Evolutionary conservation across 2,113 vertebrate genomes (phyloP).

Genomic region (Elgaria multicarinata): DNA sequence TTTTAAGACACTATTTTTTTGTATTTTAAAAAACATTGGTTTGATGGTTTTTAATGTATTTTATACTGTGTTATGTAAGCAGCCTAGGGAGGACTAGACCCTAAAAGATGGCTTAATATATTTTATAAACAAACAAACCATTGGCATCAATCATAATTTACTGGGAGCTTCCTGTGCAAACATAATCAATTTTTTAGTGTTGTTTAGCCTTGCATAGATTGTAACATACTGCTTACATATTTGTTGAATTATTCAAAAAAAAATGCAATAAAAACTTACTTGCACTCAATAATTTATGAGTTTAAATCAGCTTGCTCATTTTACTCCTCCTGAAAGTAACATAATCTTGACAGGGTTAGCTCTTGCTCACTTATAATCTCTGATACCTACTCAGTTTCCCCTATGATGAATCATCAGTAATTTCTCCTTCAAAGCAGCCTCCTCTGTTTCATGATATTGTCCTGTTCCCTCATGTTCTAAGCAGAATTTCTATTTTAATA

Average conservation of each 20-base stretch:
- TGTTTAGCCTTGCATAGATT: background rate
- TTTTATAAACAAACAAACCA: background rate
- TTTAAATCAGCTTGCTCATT: background rate
- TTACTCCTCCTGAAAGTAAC: background rate
- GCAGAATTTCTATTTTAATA: conserved; percentile 6
- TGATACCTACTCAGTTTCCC: background rate
- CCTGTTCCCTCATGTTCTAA: conserved; percentile 22
- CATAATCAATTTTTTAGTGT: background rate
- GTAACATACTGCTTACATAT: background rate
- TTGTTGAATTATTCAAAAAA: background rate
- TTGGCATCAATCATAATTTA: background rate
- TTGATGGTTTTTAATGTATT: no score
- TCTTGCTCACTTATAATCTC: background rate
- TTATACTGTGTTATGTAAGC: no score
- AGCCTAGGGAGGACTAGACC: no score
- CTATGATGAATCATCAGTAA: background rate
- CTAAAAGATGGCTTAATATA: no score
- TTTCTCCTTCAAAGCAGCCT: background rate
- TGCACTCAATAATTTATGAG: background rate
- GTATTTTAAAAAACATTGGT: no score
- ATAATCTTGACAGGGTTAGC: background rate
- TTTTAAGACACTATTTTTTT: no score
- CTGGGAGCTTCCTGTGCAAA: background rate
- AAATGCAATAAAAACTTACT: background rate
- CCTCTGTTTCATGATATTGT: background rate